Conservation (phyloP, 2,888 invertebrate species). For the Cantharis rustica region DNA sequence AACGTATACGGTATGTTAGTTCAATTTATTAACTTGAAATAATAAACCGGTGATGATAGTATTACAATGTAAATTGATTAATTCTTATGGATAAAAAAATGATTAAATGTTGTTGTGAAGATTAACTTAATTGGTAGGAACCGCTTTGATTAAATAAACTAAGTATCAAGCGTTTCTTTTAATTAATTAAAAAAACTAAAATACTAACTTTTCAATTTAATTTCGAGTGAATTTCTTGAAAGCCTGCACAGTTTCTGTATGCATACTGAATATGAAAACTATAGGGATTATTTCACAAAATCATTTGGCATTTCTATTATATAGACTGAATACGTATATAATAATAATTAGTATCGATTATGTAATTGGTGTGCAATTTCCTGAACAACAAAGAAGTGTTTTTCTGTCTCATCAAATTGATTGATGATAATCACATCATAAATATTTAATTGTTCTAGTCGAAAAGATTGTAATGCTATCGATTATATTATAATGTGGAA, state of each 20-base stretch:
- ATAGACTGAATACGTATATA: background rate
- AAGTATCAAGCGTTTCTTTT: background rate
- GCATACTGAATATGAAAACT: background rate
- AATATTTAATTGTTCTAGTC: background rate
- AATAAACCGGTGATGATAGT: too few species aligned
- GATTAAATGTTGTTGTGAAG: background rate
- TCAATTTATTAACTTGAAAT: background rate
- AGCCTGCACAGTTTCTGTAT: background rate
- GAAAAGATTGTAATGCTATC: background rate
- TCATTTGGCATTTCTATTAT: background rate
- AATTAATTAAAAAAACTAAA: background rate
- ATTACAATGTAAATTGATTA: background rate
- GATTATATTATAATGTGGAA: too few species aligned
- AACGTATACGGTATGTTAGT: too few species aligned
- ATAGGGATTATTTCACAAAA: background rate
- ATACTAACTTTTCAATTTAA: background rate
- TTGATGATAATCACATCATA: background rate
- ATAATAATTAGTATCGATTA: background rate
- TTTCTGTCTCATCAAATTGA: background rate
- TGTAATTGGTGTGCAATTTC: background rate
- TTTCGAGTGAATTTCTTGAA: background rate
- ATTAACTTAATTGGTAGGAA: background rate
- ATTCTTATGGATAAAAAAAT: background rate
- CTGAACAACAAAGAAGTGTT: background rate
- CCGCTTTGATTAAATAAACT: background rate